Evolutionary conservation across 2,113 vertebrate species (phyloP), one percentile per base, ranked within the genome.

Genomic region (Corvus cornix): DNA sequence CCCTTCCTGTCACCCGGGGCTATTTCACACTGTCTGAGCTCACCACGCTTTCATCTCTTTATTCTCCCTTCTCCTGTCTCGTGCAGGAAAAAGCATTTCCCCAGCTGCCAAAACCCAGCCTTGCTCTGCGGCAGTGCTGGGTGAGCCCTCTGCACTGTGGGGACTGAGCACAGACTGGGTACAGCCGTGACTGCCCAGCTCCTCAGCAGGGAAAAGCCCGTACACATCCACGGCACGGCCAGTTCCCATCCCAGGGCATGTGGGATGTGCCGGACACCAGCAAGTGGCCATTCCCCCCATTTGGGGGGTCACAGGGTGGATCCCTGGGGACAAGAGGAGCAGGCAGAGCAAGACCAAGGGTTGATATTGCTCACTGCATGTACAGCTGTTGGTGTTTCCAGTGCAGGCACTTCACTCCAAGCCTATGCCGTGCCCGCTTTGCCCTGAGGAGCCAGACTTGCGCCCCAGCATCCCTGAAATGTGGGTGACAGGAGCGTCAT

Each of bases 221-320:
- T 2, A 3, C 2, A 3, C 62, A 39, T 7, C 63, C 79, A 1
- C 0, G 1, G 62, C 46, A 62, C 0, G 0, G 3, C 10, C 60
- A 26, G 13, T 2, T 44, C 44, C 64, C 87, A 27, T 11, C 44
- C 62, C 31, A 1, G 37, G 79, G 52, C 0, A 0, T 0, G 6
- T 0, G 2, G 22, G 49, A 51, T 0, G 1, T 16, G 37, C 31
- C 0, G 0, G 56, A 7, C 9, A 3, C 27, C 10, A 1, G 26
- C 56, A 1, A 35, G 27, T 0, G 35, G 22, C 35, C 1, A 0
- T 41, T 67, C 17, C 48, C 16, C 20, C 16, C 1, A 0, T 20
- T 2, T 37, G 24, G 11, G 41, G 31, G 31, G 7, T 23, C 27
- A 0, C 81, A 49, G 72, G 66, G 16, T 16, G 18, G 1, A 28